Evolutionary conservation across 2,113 vertebrate species (phyloP).

Genomic region (Casuarius casuarius): DNA sequence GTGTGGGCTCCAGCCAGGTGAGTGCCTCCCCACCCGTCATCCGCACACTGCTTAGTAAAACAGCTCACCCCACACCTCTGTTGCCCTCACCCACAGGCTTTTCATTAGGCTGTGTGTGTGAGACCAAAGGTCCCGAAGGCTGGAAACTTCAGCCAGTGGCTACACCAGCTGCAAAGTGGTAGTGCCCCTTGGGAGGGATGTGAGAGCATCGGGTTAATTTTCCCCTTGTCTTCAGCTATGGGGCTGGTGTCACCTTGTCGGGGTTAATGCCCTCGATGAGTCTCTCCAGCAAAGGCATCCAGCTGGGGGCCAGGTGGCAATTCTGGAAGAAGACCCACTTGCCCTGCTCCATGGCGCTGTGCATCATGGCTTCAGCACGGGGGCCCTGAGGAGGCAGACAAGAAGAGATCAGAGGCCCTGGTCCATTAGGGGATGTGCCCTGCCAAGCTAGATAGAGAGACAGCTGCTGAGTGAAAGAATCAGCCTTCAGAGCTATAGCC

Average conservation of each 20-base stretch:
- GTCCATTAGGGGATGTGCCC: fast-evolving
- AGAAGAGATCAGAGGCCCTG: neutral
- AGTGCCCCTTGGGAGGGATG: neutral
- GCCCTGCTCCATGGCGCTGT: conserved; percentile 85
- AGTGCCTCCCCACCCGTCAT: neutral
- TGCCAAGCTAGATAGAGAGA: neutral
- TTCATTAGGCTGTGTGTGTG: neutral
- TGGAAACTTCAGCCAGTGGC: neutral
- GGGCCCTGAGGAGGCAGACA: conserved; percentile 79
- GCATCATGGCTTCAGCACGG: conserved; percentile 88
- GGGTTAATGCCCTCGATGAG: conserved; percentile 87
- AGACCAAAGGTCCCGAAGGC: neutral
- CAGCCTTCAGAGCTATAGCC: neutral
- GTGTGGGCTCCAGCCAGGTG: neutral
- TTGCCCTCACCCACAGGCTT: neutral
- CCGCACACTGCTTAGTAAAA: neutral
- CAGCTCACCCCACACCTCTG: neutral
- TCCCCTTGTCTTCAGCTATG: neutral
- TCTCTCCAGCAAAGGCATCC: conserved; percentile 92
- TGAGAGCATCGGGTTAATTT: neutral
- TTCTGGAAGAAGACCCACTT: conserved; percentile 97
- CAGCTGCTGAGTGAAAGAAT: neutral
- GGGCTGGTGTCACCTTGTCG: conserved; percentile 76
- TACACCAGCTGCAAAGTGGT: neutral
- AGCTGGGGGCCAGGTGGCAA: conserved; percentile 94